These are phyloP conservation scores for Leptinotarsa tumamoca DNA, from an alignment of 2,888 invertebrate genomes.

Conservation along the genomic window DNA sequence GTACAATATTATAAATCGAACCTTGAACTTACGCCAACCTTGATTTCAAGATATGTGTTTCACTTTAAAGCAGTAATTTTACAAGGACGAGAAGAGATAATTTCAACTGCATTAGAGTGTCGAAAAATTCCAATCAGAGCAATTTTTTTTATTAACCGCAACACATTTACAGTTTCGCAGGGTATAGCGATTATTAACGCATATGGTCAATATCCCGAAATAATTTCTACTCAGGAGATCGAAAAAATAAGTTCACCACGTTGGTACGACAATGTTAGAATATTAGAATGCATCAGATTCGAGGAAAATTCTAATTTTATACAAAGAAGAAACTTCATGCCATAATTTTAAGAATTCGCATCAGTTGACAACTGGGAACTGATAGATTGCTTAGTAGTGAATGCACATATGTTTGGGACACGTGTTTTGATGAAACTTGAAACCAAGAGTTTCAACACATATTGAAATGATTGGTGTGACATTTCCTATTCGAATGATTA, in stretches of 20 bases:
- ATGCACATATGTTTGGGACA: slow-evolving; percentile 29
- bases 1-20: slow-evolving; percentile 47
- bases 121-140: not conserved
- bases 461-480: not conserved
- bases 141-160: not conserved
- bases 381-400: too few relatives aligned
- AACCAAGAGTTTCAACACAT: not conserved
- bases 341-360: not conserved
- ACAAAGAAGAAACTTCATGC: not conserved
- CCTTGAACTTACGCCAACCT: slow-evolving; percentile 46
- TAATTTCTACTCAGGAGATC: not conserved
- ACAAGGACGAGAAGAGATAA: not conserved
- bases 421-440: slow-evolving; percentile 27
- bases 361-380: not conserved
- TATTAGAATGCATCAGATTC: not conserved
- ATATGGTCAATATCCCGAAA: not conserved
- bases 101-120: not conserved
- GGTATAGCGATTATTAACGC: not conserved
- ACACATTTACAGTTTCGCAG: not conserved
- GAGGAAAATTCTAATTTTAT: not conserved
- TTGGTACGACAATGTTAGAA: not conserved
- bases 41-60: slow-evolving; percentile 18
- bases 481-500: too few relatives aligned
- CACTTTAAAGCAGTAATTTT: slow-evolving; percentile 7
- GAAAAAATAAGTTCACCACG: not conserved